phyloP scores from a whole-genome alignment of 2,113 vertebrate genomes.

The Serilophus lunatus region DNA sequence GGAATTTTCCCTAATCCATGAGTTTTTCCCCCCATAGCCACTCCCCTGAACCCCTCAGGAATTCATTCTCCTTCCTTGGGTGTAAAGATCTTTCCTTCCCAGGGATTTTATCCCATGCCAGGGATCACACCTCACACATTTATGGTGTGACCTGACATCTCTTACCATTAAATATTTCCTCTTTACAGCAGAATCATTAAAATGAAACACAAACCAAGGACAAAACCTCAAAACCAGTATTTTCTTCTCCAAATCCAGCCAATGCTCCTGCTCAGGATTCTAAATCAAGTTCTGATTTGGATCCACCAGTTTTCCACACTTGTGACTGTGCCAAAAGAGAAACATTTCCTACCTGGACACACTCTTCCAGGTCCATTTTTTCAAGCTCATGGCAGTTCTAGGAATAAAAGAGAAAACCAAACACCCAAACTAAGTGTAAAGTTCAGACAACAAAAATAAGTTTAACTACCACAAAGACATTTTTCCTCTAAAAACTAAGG shows the following conservation, averaged over 20 bases:
- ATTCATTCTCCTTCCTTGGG: background rate
- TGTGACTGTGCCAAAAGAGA: background rate
- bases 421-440: background rate
- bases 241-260: background rate
- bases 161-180: background rate
- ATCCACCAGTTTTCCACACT: background rate
- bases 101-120: background rate
- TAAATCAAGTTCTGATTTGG: background rate
- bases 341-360: conserved; percentile 86
- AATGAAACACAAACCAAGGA: rapidly evolving
- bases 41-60: too few relatives aligned
- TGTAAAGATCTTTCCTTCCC: background rate
- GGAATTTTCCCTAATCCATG: background rate
- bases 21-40: background rate
- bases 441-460: background rate
- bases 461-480: rapidly evolving
- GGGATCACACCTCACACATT: background rate
- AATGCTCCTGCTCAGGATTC: background rate
- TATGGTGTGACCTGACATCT: rapidly evolving
- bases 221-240: background rate
- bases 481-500: background rate
- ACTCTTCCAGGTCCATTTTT: conserved; percentile 99
- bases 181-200: background rate
- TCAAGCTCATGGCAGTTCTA: conserved; percentile 98
- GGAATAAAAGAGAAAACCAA: background rate